Conservation (phyloP, 2,888 invertebrate genomes). For the Meghimatium bilineatum region DNA sequence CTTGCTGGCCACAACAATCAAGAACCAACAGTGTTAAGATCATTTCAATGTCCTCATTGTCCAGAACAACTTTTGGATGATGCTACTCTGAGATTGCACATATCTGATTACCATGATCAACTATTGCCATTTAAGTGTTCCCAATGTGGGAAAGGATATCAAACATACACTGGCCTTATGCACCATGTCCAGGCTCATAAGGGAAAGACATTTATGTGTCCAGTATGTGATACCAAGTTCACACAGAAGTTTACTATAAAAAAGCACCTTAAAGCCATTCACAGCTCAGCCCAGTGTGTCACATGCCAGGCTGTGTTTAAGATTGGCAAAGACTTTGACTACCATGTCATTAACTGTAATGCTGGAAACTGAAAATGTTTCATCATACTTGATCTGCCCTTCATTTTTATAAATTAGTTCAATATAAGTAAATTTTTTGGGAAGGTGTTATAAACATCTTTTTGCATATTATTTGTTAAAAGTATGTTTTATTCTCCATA, state of each 20-base stretch:
- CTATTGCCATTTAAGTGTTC: constrained; percentile 21
- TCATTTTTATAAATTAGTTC: background rate
- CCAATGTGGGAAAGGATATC: constrained; percentile 36
- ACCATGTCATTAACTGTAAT: constrained; percentile 30
- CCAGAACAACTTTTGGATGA: background rate
- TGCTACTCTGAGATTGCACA: constrained; percentile 24
- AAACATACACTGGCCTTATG: constrained; percentile 22
- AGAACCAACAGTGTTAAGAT: background rate
- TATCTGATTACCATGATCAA: background rate
- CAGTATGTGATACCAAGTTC: constrained; percentile 40
- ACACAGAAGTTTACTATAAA: constrained; percentile 41
- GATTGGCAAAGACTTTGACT: constrained; percentile 33
- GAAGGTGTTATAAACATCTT: background rate
- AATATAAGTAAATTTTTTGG: background rate
- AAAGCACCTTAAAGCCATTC: constrained; percentile 29
- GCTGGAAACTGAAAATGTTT: background rate
- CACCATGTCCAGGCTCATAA: constrained; percentile 39
- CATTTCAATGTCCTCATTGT: constrained; percentile 14
- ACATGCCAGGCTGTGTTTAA: constrained; percentile 24
- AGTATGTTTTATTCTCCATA: background rate
- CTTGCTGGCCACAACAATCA: background rate
- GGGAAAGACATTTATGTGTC: constrained; percentile 34
- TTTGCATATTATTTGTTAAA: background rate
- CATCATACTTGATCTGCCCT: background rate
- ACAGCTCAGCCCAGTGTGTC: constrained; percentile 29